A percentile compares a stretch with the other conserved stretches of the same genome.
Conservation (phyloP, 2,113 vertebrate genomes). For the Brachyhypopomus gauderio region DNA sequence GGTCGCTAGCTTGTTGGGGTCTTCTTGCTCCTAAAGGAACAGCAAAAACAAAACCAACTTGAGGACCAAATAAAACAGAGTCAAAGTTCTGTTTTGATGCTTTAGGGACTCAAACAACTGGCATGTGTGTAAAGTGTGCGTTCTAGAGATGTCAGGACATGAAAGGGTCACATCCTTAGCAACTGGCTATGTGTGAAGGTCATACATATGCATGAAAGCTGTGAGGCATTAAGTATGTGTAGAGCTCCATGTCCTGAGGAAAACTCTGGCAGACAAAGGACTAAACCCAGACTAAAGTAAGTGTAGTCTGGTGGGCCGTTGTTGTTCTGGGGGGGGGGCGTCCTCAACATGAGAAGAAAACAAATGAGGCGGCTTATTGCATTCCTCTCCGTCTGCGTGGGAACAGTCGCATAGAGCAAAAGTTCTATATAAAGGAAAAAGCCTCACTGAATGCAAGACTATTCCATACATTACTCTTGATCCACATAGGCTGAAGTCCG, state of each 20-base stretch:
- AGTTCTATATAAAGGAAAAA: neutral
- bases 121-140: neutral
- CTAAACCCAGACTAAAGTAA: constrained; percentile 1
- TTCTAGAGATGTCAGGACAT: constrained; percentile 3
- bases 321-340: neutral
- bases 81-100: neutral
- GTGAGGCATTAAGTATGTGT: neutral
- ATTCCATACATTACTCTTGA: neutral
- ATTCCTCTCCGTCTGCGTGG: neutral
- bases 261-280: neutral
- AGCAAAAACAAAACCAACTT: constrained; percentile 27
- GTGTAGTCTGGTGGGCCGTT: neutral
- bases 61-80: neutral
- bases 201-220: neutral
- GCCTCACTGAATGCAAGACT: neutral
- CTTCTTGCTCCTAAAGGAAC: constrained; percentile 90
- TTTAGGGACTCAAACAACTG: neutral
- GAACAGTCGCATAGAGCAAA: neutral
- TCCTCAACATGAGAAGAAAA: neutral
- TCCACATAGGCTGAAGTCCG: neutral
- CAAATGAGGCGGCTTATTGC: neutral
- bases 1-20: constrained; percentile 96
- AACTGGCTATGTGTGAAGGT: neutral
- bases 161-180: neutral
- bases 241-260: neutral